phyloP scores from a whole-genome alignment of 2,113 vertebrate species.

The Thunnus thynnus region DNA sequence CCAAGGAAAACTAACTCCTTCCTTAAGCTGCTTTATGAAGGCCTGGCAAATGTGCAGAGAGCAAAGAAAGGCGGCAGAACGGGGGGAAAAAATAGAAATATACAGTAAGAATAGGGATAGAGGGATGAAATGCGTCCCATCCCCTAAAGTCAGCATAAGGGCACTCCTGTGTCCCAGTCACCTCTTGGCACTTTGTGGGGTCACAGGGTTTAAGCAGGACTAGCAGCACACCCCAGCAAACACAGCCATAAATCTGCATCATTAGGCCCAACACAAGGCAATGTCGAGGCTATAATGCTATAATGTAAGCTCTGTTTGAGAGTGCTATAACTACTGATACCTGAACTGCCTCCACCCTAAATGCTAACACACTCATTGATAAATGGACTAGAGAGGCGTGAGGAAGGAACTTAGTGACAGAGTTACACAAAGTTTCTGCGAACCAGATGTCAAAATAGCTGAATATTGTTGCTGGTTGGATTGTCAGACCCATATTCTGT shows the following conservation, averaged over 20 bases:
- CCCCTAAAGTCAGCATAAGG: slow-evolving; percentile 26
- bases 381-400: slow-evolving; percentile 9
- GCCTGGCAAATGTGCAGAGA: slow-evolving; percentile 66
- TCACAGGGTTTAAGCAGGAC: slow-evolving; percentile 56
- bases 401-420: neutral
- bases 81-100: slow-evolving; percentile 15
- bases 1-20: slow-evolving; percentile 68
- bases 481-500: neutral
- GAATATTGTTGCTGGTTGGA: neutral
- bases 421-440: neutral
- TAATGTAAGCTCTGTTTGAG: slow-evolving; percentile 71
- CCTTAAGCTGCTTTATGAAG: slow-evolving; percentile 75
- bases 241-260: slow-evolving; percentile 68
- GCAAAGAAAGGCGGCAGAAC: slow-evolving; percentile 38
- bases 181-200: slow-evolving; percentile 20
- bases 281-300: slow-evolving; percentile 51
- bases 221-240: slow-evolving; percentile 55
- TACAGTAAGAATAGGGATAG: slow-evolving; percentile 23
- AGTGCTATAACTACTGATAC: slow-evolving; percentile 60
- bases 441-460: neutral
- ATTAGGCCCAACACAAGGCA: slow-evolving; percentile 64
- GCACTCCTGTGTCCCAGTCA: neutral
- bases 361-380: slow-evolving; percentile 46
- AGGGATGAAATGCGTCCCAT: slow-evolving; percentile 37
- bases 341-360: slow-evolving; percentile 57